phyloP scores from a whole-genome alignment of 2,888 invertebrate genomes.

The Chloromyia formosa region DNA sequence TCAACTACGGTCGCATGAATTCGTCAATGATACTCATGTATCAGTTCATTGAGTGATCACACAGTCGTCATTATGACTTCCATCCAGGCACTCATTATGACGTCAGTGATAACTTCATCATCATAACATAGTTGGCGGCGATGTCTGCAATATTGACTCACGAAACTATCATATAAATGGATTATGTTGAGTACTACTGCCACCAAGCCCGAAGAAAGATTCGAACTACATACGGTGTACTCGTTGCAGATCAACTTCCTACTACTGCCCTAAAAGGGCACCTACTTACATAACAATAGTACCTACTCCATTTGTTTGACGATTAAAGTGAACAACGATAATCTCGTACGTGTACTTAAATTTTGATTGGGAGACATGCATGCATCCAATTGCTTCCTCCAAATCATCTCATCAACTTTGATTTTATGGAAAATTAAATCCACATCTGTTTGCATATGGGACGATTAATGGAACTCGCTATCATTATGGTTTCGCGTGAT shows the following conservation, averaged over 20 bases:
- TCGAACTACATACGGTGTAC: background rate
- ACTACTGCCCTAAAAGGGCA: background rate
- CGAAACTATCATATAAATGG: too few species aligned
- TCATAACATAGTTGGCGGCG: too few species aligned
- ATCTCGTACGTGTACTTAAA: background rate
- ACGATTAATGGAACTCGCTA: background rate
- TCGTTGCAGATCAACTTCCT: background rate
- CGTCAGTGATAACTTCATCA: too few species aligned
- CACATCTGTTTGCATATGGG: conserved; percentile 10
- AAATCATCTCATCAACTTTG: background rate
- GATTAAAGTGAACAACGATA: background rate
- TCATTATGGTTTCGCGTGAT: background rate
- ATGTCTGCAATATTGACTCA: too few species aligned
- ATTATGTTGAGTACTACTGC: too few species aligned
- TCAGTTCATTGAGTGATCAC: too few species aligned
- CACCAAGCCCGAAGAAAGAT: background rate
- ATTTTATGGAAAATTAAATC: conserved; percentile 8
- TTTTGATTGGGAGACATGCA: background rate
- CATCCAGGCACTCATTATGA: too few species aligned
- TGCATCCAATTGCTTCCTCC: background rate
- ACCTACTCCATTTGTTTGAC: background rate
- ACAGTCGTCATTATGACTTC: too few species aligned
- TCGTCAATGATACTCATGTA: too few species aligned
- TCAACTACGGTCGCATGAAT: too few species aligned
- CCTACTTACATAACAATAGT: background rate